Conservation (phyloP, 2,797 vertebrate genomes). For the Cetoscarus ocellatus region DNA sequence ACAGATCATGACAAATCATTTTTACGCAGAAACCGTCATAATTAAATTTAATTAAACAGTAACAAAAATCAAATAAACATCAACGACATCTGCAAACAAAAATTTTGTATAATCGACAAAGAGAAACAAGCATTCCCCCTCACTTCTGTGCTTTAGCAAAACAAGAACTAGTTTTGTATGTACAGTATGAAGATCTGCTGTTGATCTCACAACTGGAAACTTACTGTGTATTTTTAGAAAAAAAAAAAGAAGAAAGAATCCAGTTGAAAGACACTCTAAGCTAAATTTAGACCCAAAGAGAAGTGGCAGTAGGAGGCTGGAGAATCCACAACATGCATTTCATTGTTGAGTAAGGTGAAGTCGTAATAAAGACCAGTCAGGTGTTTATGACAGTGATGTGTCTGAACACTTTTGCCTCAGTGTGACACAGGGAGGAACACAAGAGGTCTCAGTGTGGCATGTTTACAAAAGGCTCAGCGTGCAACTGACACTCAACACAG, state of each 20-base stretch:
- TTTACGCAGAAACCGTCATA: no score
- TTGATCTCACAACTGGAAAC: no score
- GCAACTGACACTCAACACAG: not conserved
- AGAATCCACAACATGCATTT: not conserved
- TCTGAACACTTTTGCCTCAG: not conserved
- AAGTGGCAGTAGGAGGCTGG: not conserved
- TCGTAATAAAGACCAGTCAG: constrained; percentile 15
- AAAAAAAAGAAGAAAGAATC: not conserved
- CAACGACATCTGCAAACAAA: not conserved
- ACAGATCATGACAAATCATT: no score
- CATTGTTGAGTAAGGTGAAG: not conserved
- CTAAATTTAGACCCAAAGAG: constrained; percentile 7
- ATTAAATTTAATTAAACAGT: no score
- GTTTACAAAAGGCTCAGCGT: constrained; percentile 18
- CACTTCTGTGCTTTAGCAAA: no score
- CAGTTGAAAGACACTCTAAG: not conserved
- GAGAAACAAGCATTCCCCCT: no score
- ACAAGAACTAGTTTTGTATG: constrained; percentile 1
- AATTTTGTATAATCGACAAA: no score
- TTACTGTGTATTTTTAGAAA: not conserved
- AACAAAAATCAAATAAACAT: no score
- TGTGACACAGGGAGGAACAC: constrained; percentile 16
- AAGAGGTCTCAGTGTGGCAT: constrained; percentile 4
- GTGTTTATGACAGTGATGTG: constrained; percentile 44
- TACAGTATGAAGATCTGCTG: not conserved